Evolutionary conservation across 92 coral and sea anemone genomes (phyloP), one percentile per base, ranked within the genome.

Genomic region (Porites rus): DNA sequence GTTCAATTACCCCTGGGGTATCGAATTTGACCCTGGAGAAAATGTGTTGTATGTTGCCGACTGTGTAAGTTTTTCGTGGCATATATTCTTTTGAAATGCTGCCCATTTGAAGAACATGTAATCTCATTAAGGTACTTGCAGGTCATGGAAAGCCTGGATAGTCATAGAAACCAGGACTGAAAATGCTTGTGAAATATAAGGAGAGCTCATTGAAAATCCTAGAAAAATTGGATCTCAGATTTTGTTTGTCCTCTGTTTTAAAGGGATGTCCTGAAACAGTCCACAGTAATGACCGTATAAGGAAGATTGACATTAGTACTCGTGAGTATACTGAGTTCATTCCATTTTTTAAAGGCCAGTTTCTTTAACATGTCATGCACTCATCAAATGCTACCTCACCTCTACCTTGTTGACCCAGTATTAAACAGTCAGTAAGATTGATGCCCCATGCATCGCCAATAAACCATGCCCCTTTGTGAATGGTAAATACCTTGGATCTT

Each of bases 1-100:
- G 67, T 94, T 94, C 72, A 92, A 93, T 72, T 94, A 94, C 82
- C 98, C 98, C 58, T 94, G 98, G 98, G 98, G 95, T 5, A 94
- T 94, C 43, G 95, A 72, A 6, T 94, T 89, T 79, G 89, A 94
- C 78, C 70, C 91, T 3, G 19, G 53, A 10, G 85, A 80, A 10
- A 77, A 84, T 69, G 78, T 82, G 10, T 70, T 94, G 5, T 94
- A 94, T 76, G 92, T 94, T 56, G 95, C 92, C 11, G 97, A 94
- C 61, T 94, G 97, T 82, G 97, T 94, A 89, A 94, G 97, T 93
- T 56, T 56, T 10, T 10, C 1, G 16, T 56, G 61, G 16, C 16
- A 56, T 56, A 56, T 56, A 10, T 56, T 10, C 14, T 56, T 10
- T 10, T 14, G 16, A 56, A 56, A 14, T 56, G 16, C 61, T 56